Evolutionary conservation across 1,140 invertebrate genomes (phyloP), one percentile per base, ranked within the genome.

Genomic region (Zaprionus gabonicus): DNA sequence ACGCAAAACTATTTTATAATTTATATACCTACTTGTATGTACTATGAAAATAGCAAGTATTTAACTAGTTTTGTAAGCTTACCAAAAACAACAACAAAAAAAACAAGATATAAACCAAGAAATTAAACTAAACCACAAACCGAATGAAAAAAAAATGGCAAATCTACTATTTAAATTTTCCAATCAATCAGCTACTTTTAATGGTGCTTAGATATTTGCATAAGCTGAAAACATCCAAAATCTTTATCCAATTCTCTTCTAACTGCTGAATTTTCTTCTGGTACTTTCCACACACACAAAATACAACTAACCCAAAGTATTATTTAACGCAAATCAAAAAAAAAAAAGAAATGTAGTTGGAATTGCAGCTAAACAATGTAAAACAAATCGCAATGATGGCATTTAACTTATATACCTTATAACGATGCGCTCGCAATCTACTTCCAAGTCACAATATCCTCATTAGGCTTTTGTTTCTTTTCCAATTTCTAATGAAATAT

Each of bases 1-100:
- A 88, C 78, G 85, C 84, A 81, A 84, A 90, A 85, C 85, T 90
- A 90, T 90, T 90, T 90, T 90, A 90, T 90, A 90, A 90, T 90
- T 90, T 90, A 85, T 90, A 90, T 90, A 87, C 78, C 84, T 88
- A 87, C 86, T 71, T 86, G 83, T 86, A 86, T 83, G 81, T 88
- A 88, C 84, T 90, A 88, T 88, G 57, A 58, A 82, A 79, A 85
- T 90, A 85, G 81, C 82, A 82, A 90, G 86, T 91, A 90, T 90
- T 90, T 90, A 90, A 90, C 76, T 90, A 90, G 85, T 90, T 90
- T 90, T 90, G 53, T 91, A 90, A 91, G 86, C 79, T 90, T 81
- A 90, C 31, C 57, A 68, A 77, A 69, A 76, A 63, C 23, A 41
- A 38, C 38, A 53, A 60, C 41, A 58, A 46, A 44, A 79, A 59